Percentiles rank a stretch among this genome's conserved stretches.
Conservation (phyloP, 2,888 invertebrate species). For the Megastigmus dorsalis region DNA sequence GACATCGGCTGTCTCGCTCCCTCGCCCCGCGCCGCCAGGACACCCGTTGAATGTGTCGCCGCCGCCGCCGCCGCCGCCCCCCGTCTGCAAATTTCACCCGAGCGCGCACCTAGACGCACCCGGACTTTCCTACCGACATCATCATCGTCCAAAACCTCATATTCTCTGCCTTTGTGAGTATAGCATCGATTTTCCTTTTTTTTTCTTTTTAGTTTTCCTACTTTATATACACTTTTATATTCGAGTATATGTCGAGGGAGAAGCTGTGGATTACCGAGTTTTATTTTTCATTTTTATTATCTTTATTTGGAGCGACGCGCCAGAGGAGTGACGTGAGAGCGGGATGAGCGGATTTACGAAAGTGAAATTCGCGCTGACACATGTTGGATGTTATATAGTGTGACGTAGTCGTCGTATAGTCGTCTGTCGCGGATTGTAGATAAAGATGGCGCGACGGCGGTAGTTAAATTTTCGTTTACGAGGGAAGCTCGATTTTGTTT, state of each 20-base stretch:
- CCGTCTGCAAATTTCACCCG: slow-evolving; percentile 32
- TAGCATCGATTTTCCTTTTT: no score
- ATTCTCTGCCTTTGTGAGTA: no score
- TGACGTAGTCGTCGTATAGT: background rate
- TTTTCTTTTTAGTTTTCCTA: no score
- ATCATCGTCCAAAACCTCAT: no score
- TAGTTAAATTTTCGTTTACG: slow-evolving; percentile 14
- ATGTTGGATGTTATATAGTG: slow-evolving; percentile 36
- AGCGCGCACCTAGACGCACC: slow-evolving; percentile 30
- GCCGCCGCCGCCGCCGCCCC: slow-evolving; percentile 54
- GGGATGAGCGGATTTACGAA: slow-evolving; percentile 17
- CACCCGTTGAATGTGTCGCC: slow-evolving; percentile 56
- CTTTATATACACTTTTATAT: no score
- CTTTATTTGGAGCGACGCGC: no score
- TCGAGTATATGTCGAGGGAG: no score
- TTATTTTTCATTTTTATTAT: no score
- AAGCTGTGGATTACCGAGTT: no score
- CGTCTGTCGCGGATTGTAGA: slow-evolving; percentile 12
- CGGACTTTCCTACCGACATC: slow-evolving; percentile 33
- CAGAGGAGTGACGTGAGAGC: no score
- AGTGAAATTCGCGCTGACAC: slow-evolving; percentile 51
- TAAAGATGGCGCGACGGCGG: slow-evolving; percentile 50
- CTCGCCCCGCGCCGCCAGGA: slow-evolving; percentile 36
- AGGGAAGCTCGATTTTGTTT: no score
- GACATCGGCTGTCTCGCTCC: no score